phyloP scores from a whole-genome alignment of 1,140 invertebrate genomes.

The Centruroides sculpturatus region DNA sequence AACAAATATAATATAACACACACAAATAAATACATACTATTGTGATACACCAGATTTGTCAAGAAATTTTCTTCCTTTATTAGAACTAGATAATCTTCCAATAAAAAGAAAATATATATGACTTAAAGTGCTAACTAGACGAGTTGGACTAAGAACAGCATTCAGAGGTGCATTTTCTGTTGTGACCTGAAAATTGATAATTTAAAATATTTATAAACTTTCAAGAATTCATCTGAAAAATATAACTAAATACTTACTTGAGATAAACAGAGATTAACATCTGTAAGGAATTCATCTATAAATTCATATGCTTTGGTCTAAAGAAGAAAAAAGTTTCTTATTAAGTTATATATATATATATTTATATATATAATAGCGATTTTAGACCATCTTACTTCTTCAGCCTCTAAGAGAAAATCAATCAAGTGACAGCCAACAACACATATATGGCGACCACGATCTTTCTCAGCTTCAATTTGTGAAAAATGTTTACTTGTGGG shows the following conservation, averaged over 20 bases:
- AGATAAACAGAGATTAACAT: constrained; percentile 56
- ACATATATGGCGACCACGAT: constrained; percentile 43
- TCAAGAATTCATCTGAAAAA: not conserved
- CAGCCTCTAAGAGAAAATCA: constrained; percentile 49
- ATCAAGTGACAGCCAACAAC: constrained; percentile 58
- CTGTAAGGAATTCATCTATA: constrained; percentile 60
- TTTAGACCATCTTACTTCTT: constrained; percentile 31
- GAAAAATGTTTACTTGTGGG: constrained; percentile 68
- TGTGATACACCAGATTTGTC: constrained; percentile 62
- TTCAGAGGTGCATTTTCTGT: constrained; percentile 61
- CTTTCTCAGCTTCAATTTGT: constrained; percentile 47
- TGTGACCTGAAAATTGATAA: constrained; percentile 41
- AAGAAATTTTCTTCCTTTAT: constrained; percentile 49
- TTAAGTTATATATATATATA: too few species aligned
- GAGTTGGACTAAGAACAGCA: constrained; percentile 72
- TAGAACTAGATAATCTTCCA: constrained; percentile 63
- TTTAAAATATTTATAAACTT: too few species aligned
- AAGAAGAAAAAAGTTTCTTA: constrained; percentile 17
- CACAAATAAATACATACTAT: constrained; percentile 6
- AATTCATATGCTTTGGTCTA: constrained; percentile 37
- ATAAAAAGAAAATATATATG: constrained; percentile 89
- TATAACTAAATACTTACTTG: constrained; percentile 22
- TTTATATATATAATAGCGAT: too few species aligned
- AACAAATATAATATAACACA: too few species aligned
- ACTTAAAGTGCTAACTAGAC: constrained; percentile 71